These are phyloP conservation scores for Drosophila cyrtoloma DNA, from an alignment of 2,888 invertebrate genomes.

Conservation along the genomic window DNA sequence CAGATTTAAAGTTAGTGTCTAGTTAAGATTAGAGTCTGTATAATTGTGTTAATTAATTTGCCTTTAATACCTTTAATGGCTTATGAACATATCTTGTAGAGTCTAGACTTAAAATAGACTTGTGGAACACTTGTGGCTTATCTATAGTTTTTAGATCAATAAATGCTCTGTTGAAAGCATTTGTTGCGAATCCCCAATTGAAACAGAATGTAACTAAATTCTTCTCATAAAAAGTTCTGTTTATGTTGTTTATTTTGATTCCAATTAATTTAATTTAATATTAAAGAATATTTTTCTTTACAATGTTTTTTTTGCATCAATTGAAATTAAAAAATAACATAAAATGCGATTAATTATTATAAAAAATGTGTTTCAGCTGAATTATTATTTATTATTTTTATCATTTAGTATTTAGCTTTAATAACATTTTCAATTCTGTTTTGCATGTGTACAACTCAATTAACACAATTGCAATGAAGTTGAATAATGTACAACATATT, in stretches of 20 bases:
- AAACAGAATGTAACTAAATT: background rate
- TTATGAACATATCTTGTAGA: background rate
- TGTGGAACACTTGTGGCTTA: rapidly evolving
- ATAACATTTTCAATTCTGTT: background rate
- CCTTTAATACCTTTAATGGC: too few relatives aligned
- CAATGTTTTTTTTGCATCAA: background rate
- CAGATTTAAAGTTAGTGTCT: background rate
- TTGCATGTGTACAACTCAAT: background rate
- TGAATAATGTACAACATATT: background rate
- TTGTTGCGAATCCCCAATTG: background rate
- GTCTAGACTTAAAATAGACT: background rate
- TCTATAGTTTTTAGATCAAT: background rate
- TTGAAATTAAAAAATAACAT: background rate
- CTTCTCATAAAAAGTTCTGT: background rate
- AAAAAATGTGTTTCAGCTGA: background rate
- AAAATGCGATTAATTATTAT: background rate
- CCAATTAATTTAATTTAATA: background rate
- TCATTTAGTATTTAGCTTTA: background rate
- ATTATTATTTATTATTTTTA: background rate
- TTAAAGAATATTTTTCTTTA: background rate
- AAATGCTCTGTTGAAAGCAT: background rate
- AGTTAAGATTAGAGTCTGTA: background rate
- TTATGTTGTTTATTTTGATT: background rate
- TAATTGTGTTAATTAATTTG: background rate
- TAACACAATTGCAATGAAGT: background rate